These are phyloP conservation scores for Bos javanicus DNA, from an alignment of 2,113 vertebrate species.

Conservation along the genomic window DNA sequence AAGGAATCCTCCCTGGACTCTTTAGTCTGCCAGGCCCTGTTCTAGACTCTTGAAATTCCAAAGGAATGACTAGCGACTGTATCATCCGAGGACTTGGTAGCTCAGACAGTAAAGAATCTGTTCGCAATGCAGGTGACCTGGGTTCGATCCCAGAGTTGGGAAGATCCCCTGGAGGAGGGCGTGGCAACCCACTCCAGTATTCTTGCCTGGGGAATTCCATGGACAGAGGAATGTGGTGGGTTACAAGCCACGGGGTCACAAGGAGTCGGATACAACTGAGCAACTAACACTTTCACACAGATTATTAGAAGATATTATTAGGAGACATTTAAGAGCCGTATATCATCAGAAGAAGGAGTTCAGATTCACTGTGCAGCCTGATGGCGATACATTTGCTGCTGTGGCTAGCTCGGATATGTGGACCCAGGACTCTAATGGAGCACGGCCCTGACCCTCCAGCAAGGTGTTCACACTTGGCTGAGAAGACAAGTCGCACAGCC, in stretches of 20 bases:
- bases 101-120: background rate
- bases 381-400: background rate
- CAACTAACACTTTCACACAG: background rate
- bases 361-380: background rate
- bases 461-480: background rate
- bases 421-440: background rate
- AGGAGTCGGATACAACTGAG: background rate
- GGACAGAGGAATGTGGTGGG: background rate
- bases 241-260: background rate
- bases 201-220: background rate
- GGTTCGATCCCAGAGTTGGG: background rate
- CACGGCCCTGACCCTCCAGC: background rate
- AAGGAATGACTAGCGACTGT: background rate
- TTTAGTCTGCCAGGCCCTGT: background rate
- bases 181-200: background rate
- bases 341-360: background rate
- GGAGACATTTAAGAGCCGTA: background rate
- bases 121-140: rapidly evolving
- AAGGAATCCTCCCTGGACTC: background rate
- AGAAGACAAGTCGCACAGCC: background rate
- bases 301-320: background rate
- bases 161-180: background rate
- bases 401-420: background rate
- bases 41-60: background rate
- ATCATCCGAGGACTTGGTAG: background rate